Evolutionary conservation across 1,140 invertebrate species (phyloP), one percentile per base, ranked within the genome.

Genomic region (Glossosoma conforme): DNA sequence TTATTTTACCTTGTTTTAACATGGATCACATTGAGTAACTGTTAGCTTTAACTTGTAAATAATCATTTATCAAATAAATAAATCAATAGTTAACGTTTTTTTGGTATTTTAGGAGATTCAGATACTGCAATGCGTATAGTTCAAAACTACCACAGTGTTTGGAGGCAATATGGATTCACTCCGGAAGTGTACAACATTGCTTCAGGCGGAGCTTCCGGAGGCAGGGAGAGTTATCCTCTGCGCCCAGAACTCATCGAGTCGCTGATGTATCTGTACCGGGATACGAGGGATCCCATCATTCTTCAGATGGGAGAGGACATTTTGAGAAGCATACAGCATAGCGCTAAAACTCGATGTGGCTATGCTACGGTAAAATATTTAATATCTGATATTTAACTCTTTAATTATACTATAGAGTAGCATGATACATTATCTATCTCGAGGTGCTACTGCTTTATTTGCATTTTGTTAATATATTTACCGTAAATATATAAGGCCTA

Each of bases 141-240:
- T 20, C 87, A 93, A 61, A 97, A 97, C 69, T 98, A 98, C 68
- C 90, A 97, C 64, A 85, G 91, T 61, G 90, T 99, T 0, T 95
- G 91, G 91, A 87, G 87, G 58, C 91, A 97, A 66, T 98, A 93
- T 74, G 97, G 97, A 1, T 96, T 97, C 65, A 88, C 91, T 1
- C 96, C 97, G 2, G 97, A 99, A 70, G 95, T 98, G 64, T 99
- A 97, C 68, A 97, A 97, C 65, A 91, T 98, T 57, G 82, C 86
- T 2, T 87, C 91, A 54, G 83, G 81, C 14, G 89, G 95, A 67
- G 87, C 87, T 2, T 85, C 87, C 1, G 74, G 79, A 6, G 86
- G 91, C 55, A 75, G 94, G 33, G 92, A 97, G 70, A 89, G 92
- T 8, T 99, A 98, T 71, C 97, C 97, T 0, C 71, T 99, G 10